Base-by-base conservation (phyloP, 1,140 invertebrate genomes). In the Zaprionus lachaisei region DNA sequence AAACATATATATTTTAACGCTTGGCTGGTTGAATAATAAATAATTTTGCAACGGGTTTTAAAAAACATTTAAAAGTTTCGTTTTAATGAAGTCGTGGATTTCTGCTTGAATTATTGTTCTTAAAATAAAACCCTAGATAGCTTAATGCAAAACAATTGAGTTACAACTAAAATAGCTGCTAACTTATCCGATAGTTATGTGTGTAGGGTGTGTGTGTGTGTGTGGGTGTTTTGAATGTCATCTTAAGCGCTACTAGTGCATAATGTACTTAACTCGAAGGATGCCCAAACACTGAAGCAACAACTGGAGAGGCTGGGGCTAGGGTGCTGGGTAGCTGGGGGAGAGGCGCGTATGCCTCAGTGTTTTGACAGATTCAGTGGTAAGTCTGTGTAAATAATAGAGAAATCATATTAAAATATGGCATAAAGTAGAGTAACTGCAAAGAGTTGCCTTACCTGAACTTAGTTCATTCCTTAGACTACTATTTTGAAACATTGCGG, bases 321-420 rank as follows among this genome's bases (percentile, higher is more conserved):
- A 71, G 68, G 60, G 62, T 60, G 65, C 44, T 72, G 34, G 49
- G 26, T 57, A 54, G 49, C 37, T 64, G 44, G 41, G 41, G n/a
- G 31, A 34, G 24, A 34, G 24, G 37, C 34, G 47, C 20, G 58
- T 79, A 62, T 86, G 70, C 83, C 77, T 92, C 78, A 92, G 84
- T 92, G 92, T 72, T 92, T 93, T 72, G 92, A 93, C 77, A 93
- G 83, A 91, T 93, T 93, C 83, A 93, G 78, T 77, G 92, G 92
- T 83, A 92, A 91, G 81, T 93, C 92, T 93, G 80, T 12, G 17
- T 2, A 1, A 71, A 79, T 20, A 60, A 61, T 74, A 69, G 20
- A 12, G 41, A 76, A 47, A 34, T 38, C 34, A 38, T 20, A 28
- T 28, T 28, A 28, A 7, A 28, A 28, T 7, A 28, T 28, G 7